phyloP scores from a whole-genome alignment of 2,113 vertebrate genomes.

The Meles meles region DNA sequence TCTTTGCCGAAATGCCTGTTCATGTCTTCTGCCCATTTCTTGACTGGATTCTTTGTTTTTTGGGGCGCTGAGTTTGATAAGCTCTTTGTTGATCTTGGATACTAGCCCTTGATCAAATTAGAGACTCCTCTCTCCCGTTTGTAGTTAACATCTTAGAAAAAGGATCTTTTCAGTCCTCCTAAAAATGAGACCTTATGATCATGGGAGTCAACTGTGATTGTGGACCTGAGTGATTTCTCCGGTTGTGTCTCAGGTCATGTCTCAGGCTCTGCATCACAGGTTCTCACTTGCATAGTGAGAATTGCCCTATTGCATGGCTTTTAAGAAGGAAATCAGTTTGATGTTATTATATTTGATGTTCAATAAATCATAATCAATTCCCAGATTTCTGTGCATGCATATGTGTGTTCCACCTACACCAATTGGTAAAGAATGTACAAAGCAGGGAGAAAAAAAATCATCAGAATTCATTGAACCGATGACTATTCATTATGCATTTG shows the following conservation, averaged over 20 bases:
- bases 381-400: background rate
- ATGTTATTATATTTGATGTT: background rate
- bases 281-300: background rate
- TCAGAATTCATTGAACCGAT: background rate
- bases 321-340: background rate
- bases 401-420: no score
- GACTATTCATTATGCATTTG: background rate
- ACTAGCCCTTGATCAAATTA: background rate
- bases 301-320: background rate
- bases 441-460: background rate
- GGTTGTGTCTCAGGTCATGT: background rate
- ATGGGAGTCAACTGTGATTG: no score
- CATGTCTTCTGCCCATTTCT: background rate
- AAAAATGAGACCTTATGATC: background rate
- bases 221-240: background rate
- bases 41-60: background rate
- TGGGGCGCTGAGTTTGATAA: background rate
- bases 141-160: background rate
- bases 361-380: rapidly evolving
- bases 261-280: no score
- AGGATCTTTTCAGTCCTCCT: background rate
- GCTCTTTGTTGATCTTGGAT: background rate
- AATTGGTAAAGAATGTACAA: background rate
- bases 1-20: background rate
- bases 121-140: background rate